Evolutionary conservation across 2,888 invertebrate species (phyloP).

Genomic region (Rhingia rostrata): DNA sequence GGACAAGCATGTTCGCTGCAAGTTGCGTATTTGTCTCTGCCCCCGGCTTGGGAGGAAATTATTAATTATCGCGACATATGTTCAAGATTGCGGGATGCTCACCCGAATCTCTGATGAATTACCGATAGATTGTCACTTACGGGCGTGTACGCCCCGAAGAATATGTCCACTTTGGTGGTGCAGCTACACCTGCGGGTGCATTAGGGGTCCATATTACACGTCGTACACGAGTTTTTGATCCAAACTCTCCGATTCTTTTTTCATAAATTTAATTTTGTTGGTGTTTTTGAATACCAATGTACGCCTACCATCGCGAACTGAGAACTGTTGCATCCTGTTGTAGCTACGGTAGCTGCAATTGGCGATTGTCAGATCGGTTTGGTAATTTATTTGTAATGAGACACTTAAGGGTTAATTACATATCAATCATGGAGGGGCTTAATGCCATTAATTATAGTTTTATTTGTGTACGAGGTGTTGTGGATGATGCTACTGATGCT

Average conservation of each 20-base stretch:
- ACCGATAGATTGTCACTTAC: constrained; percentile 74
- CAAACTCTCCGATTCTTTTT: constrained; percentile 62
- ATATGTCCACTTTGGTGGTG: constrained; percentile 48
- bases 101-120: constrained; percentile 68
- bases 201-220: constrained; percentile 34
- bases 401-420: constrained; percentile 75
- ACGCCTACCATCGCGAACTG: constrained; percentile 14
- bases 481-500: constrained; percentile 9
- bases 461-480: constrained; percentile 69
- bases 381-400: constrained; percentile 75
- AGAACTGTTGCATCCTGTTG: constrained; percentile 68
- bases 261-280: constrained; percentile 24
- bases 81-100: constrained; percentile 63
- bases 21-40: constrained; percentile 67
- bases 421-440: constrained; percentile 75
- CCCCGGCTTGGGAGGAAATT: constrained; percentile 70
- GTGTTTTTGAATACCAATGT: constrained; percentile 14
- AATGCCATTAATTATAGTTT: constrained; percentile 74
- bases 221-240: constrained; percentile 62
- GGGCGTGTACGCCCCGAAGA: constrained; percentile 50
- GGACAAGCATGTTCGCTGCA: constrained; percentile 62
- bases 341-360: constrained; percentile 12
- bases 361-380: constrained; percentile 66
- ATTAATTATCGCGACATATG: constrained; percentile 75
- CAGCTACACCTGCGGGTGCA: constrained; percentile 33